Base-by-base conservation (phyloP, 2,797 vertebrate genomes). In the Euthynnus affinis region DNA sequence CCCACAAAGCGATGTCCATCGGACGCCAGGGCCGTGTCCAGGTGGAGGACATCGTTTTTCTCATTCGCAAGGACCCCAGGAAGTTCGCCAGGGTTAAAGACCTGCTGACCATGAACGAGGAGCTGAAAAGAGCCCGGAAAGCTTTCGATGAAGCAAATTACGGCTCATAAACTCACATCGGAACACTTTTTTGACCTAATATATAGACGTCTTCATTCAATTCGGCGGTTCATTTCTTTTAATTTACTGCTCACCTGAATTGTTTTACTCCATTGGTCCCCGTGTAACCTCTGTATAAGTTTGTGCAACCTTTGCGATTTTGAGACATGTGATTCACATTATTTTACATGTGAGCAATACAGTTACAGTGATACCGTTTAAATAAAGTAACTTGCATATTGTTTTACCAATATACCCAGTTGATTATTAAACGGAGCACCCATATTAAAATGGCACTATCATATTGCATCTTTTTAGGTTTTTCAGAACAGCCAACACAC, bases 101-200 rank as follows among this genome's bases (percentile, higher is more conserved):
- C 83, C 96, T 99, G 61, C 95, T 99, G 40, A 99, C 98, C 6
- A 99, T 99, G 98, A 99, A 99, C 64, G 98, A 99, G 85, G 98
- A 99, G 93, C 91, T 99, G 84, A 99, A 99, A 93, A 95, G 97
- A 80, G 98, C 98, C 58, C 93, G 98, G 15, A 99, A 99, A 85
- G 98, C 98, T 62, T 99, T 99, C 76, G 98, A 99, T 61, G 98
- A 99, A 82, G 98, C 98, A 0, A 99, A 99, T 80, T 99, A 99
- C 53, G 98, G 98, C 51, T 99, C 98, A 2, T 99, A 84, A 81
- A 40, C 10, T 2, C 34, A 12, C 0, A 1, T 1, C 4, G 3
- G 29, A n/a, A 6, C 57, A 17, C 1, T 25, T 49, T 52, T 23
- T 9, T 49, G 1, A 49, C 18, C 6, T 9, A 13, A 48, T 48